phyloP scores from a whole-genome alignment of 1,140 invertebrate species.

The Drosophila kikkawai region DNA sequence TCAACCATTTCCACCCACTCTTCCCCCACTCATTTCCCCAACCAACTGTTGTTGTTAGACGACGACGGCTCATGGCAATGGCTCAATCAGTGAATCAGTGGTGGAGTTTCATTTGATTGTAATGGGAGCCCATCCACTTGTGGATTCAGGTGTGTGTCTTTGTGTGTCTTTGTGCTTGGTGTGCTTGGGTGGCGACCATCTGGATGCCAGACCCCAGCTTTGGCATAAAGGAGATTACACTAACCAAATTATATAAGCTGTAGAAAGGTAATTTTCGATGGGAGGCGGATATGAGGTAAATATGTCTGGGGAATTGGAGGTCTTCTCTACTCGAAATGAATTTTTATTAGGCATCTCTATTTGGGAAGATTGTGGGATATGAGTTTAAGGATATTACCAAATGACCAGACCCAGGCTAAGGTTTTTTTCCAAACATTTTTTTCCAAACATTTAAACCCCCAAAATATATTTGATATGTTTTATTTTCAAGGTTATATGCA shows the following conservation, averaged over 20 bases:
- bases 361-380: neutral
- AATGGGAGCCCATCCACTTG: conserved; percentile 78
- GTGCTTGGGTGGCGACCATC: conserved; percentile 10
- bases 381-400: no score
- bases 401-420: no score
- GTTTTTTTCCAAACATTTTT: no score
- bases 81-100: conserved; percentile 75
- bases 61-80: conserved; percentile 47
- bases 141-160: conserved; percentile 59
- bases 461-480: no score
- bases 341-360: neutral
- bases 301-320: conserved; percentile 3
- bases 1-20: conserved; percentile 30
- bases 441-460: no score
- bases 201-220: conserved; percentile 10
- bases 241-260: conserved; percentile 53
- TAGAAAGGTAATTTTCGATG: conserved; percentile 47
- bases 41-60: conserved; percentile 42
- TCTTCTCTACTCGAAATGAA: neutral
- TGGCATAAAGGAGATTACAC: conserved; percentile 39
- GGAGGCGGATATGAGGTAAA: conserved; percentile 14
- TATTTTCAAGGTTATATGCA: no score
- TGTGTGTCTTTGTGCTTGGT: conserved; percentile 1
- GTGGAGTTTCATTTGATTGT: conserved; percentile 75
- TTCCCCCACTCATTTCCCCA: conserved; percentile 35